These are phyloP conservation scores for Plebejus argus DNA, from an alignment of 2,888 invertebrate genomes.

Conservation along the genomic window DNA sequence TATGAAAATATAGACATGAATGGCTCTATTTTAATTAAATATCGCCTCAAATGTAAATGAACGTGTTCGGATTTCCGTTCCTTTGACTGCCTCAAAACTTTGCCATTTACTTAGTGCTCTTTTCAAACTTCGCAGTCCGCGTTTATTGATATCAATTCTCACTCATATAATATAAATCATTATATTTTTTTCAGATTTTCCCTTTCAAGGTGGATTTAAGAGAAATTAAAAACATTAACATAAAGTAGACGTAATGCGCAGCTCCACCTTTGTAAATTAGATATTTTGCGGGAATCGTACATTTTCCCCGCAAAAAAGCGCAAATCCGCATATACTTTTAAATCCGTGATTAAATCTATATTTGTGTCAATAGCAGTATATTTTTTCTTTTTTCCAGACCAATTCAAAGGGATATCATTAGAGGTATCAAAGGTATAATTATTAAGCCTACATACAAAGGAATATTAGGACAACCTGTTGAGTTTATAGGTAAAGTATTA, in stretches of 20 bases:
- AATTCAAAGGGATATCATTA: conserved; percentile 82
- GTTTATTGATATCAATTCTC: neutral
- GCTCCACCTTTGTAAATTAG: neutral
- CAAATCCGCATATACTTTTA: too few species aligned
- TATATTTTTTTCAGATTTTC: neutral
- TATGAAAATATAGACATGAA: neutral
- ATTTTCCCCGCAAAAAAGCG: too few species aligned
- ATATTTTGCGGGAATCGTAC: too few species aligned
- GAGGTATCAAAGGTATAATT: conserved; percentile 91
- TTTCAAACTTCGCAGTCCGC: neutral
- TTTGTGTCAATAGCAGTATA: too few species aligned
- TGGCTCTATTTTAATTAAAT: conserved; percentile 6
- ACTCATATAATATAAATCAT: neutral
- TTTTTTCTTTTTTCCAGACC: conserved; percentile 67
- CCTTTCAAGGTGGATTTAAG: neutral
- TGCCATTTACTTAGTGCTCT: neutral
- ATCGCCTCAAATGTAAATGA: neutral
- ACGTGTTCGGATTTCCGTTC: neutral
- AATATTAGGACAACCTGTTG: conserved; percentile 93
- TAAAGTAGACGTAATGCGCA: too few species aligned
- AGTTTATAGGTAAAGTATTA: conserved; percentile 91
- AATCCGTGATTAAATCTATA: too few species aligned
- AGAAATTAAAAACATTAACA: neutral
- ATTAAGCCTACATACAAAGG: conserved; percentile 89
- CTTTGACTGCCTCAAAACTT: conserved; percentile 3